Evolutionary conservation across 1,140 invertebrate species (phyloP), one percentile per base, ranked within the genome.

Genomic region (Drusus annulatus): DNA sequence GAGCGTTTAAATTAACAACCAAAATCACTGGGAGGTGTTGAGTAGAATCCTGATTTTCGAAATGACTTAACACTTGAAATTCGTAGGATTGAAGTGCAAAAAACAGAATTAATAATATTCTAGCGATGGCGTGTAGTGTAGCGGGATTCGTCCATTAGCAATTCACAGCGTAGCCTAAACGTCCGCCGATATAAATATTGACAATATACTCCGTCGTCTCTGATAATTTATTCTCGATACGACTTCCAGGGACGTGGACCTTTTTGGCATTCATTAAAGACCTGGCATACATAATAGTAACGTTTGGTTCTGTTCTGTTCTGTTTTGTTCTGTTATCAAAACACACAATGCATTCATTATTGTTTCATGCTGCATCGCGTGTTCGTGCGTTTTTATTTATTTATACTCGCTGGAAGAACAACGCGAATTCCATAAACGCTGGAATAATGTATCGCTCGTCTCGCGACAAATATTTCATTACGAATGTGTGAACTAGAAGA

Each of bases 241-340:
- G n/a, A 75, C 54, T 75, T 58, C 28, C 54, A 75, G 51, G 71
- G 71, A 75, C 54, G 71, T 75, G 71, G 52, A 75, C 71, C 54
- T 75, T 75, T 75, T 75, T 75, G 54, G 71, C 51, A 75, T 75
- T 75, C 71, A 75, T 58, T 75, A 56, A 60, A 75, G 71, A 56
- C 52, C 36, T 58, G 60, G 60, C 71, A 54, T 54, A 75, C 71
- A 75, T 75, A 75, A 58, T 75, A 75, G 36, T 75, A 75, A 75
- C 31, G 54, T 75, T 75, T 10, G 25, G 54, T 75, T 58, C 71
- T 75, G 71, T 75, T 75, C 71, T 75, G 71, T 75, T 75, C n/a
- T n/a, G 54, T 75, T 75, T 10, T n/a, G 54, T 75, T 58, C 71
- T 75, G 71, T 75, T 75, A 75, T 75, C 71, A 75, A 75, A 75